Evolutionary conservation across 2,797 vertebrate genomes (phyloP).

Genomic region (Leuciscus waleckii): DNA sequence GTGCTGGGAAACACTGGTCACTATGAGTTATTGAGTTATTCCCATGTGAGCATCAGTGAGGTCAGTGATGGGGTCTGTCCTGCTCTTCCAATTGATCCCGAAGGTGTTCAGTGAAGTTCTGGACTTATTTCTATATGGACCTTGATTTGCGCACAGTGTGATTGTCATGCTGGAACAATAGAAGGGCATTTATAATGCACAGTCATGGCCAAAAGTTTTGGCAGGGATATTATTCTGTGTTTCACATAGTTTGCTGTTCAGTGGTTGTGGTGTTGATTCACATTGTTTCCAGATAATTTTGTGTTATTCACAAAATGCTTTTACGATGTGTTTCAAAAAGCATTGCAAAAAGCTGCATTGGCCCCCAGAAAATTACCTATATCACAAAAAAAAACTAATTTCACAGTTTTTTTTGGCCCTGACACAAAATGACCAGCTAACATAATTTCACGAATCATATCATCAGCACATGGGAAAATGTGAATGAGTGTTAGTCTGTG

Average conservation of each 20-base stretch:
- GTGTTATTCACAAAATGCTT: no score
- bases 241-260: not conserved
- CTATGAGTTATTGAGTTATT: not conserved
- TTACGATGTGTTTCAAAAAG: no score
- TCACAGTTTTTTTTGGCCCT: no score
- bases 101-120: not conserved
- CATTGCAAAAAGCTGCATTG: no score
- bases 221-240: not conserved
- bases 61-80: not conserved
- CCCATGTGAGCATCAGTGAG: not conserved
- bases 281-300: not conserved
- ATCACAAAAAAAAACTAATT: no score
- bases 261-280: not conserved
- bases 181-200: not conserved
- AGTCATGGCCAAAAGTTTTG: not conserved
- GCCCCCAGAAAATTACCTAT: no score
- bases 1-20: not conserved
- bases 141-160: not conserved
- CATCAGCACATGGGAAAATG: not conserved
- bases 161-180: not conserved
- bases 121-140: not conserved
- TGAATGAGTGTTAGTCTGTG: not conserved
- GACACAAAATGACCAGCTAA: not conserved
- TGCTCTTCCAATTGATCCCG: not conserved
- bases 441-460: not conserved